Evolutionary conservation across 2,888 invertebrate species (phyloP).

Genomic region (Hemicrepidius hirtus): DNA sequence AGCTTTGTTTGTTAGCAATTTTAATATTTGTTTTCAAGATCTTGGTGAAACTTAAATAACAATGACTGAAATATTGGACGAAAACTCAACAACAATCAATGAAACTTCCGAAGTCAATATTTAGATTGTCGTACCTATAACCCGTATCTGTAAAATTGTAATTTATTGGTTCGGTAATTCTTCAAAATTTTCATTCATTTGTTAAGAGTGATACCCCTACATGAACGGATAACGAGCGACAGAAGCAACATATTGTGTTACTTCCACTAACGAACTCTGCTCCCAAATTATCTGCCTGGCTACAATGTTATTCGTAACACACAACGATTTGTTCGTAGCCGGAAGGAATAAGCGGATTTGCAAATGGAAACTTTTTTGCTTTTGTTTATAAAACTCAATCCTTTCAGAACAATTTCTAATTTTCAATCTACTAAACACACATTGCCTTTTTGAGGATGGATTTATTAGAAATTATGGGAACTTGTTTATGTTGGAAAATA

Average conservation of each 20-base stretch:
- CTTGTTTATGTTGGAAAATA: too few relatives aligned
- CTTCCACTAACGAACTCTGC: constrained; percentile 5
- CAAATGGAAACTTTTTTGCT: not conserved
- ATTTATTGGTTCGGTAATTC: not conserved
- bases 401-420: not conserved
- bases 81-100: too few relatives aligned
- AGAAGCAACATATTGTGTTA: constrained; percentile 13
- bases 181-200: not conserved
- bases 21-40: too few relatives aligned
- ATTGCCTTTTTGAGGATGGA: too few relatives aligned
- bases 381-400: not conserved
- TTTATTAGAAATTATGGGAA: too few relatives aligned
- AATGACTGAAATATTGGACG: too few relatives aligned
- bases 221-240: constrained; percentile 8
- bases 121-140: too few relatives aligned
- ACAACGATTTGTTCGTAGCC: not conserved
- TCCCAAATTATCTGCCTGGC: constrained; percentile 1
- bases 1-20: too few relatives aligned
- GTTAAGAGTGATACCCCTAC: constrained; percentile 5
- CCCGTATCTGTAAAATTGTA: too few relatives aligned
- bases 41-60: too few relatives aligned
- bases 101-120: too few relatives aligned
- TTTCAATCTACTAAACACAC: too few relatives aligned
- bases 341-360: not conserved
- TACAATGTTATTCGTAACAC: not conserved